Percentiles rank a stretch among this genome's conserved stretches.
Evolutionary conservation across 30 jellyfish, hydroid and myxozoan genomes (phyloP).

Genomic region (Catostylus mosaicus): DNA sequence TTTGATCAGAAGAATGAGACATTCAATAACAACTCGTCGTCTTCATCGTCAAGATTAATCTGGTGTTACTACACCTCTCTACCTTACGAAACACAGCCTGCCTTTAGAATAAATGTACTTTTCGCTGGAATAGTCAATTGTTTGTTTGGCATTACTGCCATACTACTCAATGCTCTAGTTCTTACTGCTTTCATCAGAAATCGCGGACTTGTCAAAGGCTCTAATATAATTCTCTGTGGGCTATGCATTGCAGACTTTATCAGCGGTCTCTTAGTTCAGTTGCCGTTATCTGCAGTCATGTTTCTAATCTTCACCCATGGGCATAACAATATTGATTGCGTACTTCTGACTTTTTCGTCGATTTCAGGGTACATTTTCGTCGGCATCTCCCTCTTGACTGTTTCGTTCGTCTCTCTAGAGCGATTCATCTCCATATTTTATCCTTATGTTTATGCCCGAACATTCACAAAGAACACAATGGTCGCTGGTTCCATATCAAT

Average conservation of each 20-base stretch:
- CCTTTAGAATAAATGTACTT: constrained; percentile 34
- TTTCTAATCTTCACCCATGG: constrained; percentile 20
- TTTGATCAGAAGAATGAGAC: neutral
- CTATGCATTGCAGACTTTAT: constrained; percentile 60
- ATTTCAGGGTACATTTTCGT: constrained; percentile 63
- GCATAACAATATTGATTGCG: constrained; percentile 37
- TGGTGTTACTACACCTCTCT: constrained; percentile 65
- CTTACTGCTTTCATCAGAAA: constrained; percentile 55
- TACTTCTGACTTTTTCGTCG: constrained; percentile 31
- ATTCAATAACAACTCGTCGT: neutral
- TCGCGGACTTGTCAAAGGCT: constrained; percentile 21
- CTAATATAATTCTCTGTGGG: constrained; percentile 45
- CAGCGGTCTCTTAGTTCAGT: constrained; percentile 66
- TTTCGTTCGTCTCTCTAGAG: constrained; percentile 71
- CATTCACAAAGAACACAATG: constrained; percentile 38
- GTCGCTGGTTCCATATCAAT: constrained; percentile 35
- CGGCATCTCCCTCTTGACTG: constrained; percentile 74
- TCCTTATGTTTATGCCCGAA: constrained; percentile 50
- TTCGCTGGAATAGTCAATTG: constrained; percentile 49
- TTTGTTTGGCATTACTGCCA: constrained; percentile 48
- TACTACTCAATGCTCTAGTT: constrained; percentile 50
- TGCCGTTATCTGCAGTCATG: constrained; percentile 46
- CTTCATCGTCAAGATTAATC: neutral
- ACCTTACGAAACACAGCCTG: constrained; percentile 19
- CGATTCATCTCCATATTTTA: constrained; percentile 77